A percentile compares a stretch with the other conserved stretches of the same genome.
Evolutionary conservation across 2,113 vertebrate genomes (phyloP).

Genomic region (Terrapene triunguis): DNA sequence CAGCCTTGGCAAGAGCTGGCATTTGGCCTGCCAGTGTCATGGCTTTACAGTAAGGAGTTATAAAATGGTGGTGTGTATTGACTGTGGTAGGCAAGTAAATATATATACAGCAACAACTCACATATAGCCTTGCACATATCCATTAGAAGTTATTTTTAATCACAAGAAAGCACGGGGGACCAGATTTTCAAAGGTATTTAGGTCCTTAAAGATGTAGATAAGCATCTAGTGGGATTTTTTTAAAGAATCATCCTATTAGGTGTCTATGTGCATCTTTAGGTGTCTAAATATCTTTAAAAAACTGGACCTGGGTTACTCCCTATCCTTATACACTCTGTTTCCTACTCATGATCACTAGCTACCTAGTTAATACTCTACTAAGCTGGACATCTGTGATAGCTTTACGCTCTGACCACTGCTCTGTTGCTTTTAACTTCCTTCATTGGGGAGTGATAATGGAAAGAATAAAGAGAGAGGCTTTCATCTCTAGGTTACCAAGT

Average conservation of each 20-base stretch:
- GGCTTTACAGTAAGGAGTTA: not conserved
- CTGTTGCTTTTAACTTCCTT: not conserved
- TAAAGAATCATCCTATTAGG: no score
- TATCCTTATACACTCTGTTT: not conserved
- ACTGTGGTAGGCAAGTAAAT: not conserved
- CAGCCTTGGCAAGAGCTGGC: not conserved
- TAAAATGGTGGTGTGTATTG: not conserved
- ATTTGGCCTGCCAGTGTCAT: not conserved
- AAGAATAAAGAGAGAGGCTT: not conserved
- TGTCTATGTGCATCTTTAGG: no score
- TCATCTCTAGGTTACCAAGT: not conserved
- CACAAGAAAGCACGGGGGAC: not conserved
- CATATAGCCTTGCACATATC: not conserved
- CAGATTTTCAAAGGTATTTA: not conserved
- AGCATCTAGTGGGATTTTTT: no score
- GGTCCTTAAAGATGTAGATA: not conserved
- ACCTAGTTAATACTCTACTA: not conserved
- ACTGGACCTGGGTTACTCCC: not conserved
- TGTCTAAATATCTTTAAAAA: not conserved
- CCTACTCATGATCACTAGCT: not conserved
- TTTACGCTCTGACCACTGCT: not conserved
- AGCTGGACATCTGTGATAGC: not conserved
- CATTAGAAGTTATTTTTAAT: not conserved
- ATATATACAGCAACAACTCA: not conserved
- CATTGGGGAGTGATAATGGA: not conserved